Base-by-base conservation (phyloP, 1,140 invertebrate species). In the Metaphire vulgaris region DNA sequence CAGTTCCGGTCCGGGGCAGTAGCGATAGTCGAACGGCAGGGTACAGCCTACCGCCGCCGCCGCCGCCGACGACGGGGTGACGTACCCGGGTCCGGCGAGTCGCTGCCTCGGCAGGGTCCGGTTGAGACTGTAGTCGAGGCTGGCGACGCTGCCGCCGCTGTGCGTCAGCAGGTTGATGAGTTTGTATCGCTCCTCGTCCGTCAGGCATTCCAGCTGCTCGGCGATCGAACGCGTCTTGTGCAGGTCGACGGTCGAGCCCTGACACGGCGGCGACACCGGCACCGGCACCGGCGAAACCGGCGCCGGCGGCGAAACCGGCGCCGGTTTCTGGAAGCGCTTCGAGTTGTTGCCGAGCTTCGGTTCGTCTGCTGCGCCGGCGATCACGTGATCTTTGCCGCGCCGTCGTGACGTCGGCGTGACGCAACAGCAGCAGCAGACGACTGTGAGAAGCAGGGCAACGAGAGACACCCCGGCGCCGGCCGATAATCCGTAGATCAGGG, bases 121-220 rank as follows among this genome's bases (percentile, higher is more conserved):
- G 41, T 56, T 6, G 6, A 56, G 6, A 21, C 41, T 56, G 41
- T 12, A 56, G 41, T 56, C 41, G 21, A 56, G 41, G 41, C 41
- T 34, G 32, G 32, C 72, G 30, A 73, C 1, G 28, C 72, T 73
- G 72, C 41, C 26, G 6, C 72, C 28, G 41, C 72, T 73, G 41
- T 64, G 32, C 26, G 72, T 73, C 72, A 73, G 32, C n/a, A 73
- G 34, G 56, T 64, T 73, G 21, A 64, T 34, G 16, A 73, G 72
- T 26, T 30, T 73, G 72, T 56, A 73, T 41, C 34, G 33, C 41
- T 73, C 72, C 72, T 73, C 72, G 16, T 73, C 72, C 1, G 72
- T 73, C 72, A 73, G 32, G 33, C 28, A 2, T 33, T 73, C 33
- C 15, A 73, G 72, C 21, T 56, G 41, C 41, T 56, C 41, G 41